Conservation (phyloP, 2,113 vertebrate genomes). For the Aleadryas rufinucha region DNA sequence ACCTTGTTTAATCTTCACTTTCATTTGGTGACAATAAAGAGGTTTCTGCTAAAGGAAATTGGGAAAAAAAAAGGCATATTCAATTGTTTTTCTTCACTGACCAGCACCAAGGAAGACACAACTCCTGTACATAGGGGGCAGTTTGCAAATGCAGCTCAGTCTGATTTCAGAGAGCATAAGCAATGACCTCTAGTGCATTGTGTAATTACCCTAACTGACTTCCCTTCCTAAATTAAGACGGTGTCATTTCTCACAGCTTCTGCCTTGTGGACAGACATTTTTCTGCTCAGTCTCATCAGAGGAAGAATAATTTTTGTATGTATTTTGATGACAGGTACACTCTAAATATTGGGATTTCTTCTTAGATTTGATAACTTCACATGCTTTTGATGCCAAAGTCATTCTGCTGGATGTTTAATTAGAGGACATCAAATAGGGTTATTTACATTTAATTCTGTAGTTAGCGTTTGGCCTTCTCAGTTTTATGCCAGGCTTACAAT, state of each 20-base stretch:
- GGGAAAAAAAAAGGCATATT: background rate
- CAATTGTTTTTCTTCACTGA: background rate
- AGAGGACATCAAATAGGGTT: background rate
- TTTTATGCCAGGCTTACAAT: background rate
- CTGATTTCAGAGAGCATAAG: background rate
- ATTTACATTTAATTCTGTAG: background rate
- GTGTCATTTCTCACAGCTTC: conserved; percentile 19
- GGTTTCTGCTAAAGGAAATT: background rate
- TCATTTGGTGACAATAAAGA: background rate
- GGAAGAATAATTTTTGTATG: background rate
- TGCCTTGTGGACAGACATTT: conserved; percentile 9
- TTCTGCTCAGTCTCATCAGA: background rate
- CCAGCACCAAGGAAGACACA: background rate
- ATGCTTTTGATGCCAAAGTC: background rate
- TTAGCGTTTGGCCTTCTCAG: background rate
- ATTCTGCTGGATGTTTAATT: background rate
- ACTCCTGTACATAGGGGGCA: background rate
- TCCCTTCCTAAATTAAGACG: background rate
- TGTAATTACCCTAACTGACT: background rate
- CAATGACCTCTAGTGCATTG: background rate
- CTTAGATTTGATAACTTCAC: background rate
- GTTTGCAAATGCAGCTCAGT: background rate
- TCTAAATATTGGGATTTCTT: background rate
- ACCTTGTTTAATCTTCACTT: background rate
- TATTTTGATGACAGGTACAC: background rate